phyloP scores from a whole-genome alignment of 2,888 invertebrate species.

The Pristionchus maxplancki region DNA sequence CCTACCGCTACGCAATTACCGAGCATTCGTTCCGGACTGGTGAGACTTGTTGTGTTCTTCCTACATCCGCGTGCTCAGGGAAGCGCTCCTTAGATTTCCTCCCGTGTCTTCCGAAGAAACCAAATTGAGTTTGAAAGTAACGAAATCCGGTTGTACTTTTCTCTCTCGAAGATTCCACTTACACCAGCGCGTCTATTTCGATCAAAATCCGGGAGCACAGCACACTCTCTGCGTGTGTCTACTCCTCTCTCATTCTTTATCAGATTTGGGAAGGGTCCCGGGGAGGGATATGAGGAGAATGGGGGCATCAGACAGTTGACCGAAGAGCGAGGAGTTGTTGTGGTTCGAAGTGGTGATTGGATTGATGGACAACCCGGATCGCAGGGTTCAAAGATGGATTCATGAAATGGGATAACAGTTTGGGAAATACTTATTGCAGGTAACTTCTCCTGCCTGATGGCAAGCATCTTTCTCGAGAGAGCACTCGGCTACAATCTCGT shows the following conservation, averaged over 20 bases:
- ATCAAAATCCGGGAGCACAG: neutral
- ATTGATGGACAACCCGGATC: neutral
- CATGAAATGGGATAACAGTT: neutral
- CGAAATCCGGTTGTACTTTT: slow-evolving; percentile 27
- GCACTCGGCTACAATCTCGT: slow-evolving; percentile 76
- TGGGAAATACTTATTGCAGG: slow-evolving; percentile 58
- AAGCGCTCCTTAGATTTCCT: neutral
- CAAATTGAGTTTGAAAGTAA: slow-evolving; percentile 11
- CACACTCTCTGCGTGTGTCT: neutral
- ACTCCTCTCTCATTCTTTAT: neutral
- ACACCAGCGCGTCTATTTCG: neutral
- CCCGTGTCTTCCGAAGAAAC: neutral
- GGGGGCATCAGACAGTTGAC: neutral
- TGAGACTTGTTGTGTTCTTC: too few relatives aligned
- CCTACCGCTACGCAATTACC: slow-evolving; percentile 73
- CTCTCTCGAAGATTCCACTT: slow-evolving; percentile 4
- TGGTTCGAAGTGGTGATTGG: slow-evolving; percentile 20
- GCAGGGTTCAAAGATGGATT: neutral
- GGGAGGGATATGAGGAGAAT: neutral
- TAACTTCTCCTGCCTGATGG: slow-evolving; percentile 72
- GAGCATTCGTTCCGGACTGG: slow-evolving; percentile 67
- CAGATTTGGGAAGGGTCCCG: slow-evolving; percentile 24
- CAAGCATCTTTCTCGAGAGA: slow-evolving; percentile 67
- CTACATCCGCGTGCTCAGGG: too few relatives aligned
- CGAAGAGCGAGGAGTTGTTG: slow-evolving; percentile 4